phyloP scores from a whole-genome alignment of 2,797 vertebrate species.

The Cirrhinus molitorella region DNA sequence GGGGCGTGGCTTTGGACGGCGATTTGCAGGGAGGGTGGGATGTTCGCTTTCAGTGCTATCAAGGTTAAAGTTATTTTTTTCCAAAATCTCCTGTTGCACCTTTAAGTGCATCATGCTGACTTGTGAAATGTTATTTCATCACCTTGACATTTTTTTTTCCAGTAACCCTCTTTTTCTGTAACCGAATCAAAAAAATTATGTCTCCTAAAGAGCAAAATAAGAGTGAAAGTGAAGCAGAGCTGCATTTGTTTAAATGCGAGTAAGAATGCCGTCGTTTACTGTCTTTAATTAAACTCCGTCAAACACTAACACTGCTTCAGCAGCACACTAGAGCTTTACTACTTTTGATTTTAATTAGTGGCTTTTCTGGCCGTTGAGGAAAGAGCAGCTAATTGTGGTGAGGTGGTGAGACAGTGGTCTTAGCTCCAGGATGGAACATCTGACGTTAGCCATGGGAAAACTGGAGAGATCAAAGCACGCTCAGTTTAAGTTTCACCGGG shows the following conservation, averaged over 20 bases:
- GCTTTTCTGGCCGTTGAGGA: slow-evolving; percentile 56
- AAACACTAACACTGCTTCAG: slow-evolving; percentile 26
- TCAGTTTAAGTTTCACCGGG: slow-evolving; percentile 26
- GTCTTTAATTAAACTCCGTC: slow-evolving; percentile 46
- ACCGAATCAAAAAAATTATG: not conserved
- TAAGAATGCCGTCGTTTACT: slow-evolving; percentile 26
- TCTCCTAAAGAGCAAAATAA: not conserved
- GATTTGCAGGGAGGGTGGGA: too few relatives aligned
- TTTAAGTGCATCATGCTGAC: too few relatives aligned
- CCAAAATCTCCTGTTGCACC: too few relatives aligned
- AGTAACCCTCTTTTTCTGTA: not conserved
- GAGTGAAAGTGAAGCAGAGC: slow-evolving; percentile 9
- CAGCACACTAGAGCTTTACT: slow-evolving; percentile 30
- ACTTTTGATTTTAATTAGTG: slow-evolving; percentile 58
- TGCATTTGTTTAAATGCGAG: not conserved
- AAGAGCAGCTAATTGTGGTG: slow-evolving; percentile 60
- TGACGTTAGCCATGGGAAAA: slow-evolving; percentile 60
- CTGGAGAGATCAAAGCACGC: slow-evolving; percentile 43
- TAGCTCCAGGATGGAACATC: slow-evolving; percentile 56
- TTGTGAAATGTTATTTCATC: not conserved
- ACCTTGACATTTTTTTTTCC: not conserved
- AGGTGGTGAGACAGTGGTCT: slow-evolving; percentile 53
- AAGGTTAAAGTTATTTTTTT: too few relatives aligned
- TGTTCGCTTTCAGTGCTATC: too few relatives aligned
- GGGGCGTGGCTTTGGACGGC: too few relatives aligned